phyloP scores from a whole-genome alignment of 1,140 invertebrate genomes.

The Eueides isabella region DNA sequence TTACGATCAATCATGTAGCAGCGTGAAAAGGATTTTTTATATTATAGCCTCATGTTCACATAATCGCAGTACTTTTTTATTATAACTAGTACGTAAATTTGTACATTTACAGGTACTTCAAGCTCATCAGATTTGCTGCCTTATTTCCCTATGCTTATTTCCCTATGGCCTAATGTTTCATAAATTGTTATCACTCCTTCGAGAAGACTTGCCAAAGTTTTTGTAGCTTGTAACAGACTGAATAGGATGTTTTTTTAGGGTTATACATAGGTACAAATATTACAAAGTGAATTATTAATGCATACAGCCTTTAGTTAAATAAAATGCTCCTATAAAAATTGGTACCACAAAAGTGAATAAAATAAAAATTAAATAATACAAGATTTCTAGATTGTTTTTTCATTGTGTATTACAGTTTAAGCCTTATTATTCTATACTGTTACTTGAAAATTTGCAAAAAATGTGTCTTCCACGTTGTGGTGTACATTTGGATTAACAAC shows the following conservation, averaged over 20 bases:
- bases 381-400: no score
- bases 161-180: neutral
- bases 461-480: no score
- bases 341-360: no score
- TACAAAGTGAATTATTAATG: no score
- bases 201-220: neutral
- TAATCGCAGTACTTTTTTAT: neutral
- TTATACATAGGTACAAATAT: no score
- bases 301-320: no score
- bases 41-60: neutral
- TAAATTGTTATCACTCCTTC: conserved; percentile 12
- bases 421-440: no score
- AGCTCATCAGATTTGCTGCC: neutral
- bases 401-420: no score
- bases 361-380: no score
- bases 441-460: no score
- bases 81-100: conserved; percentile 4
- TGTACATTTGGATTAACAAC: no score
- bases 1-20: neutral
- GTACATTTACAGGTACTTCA: neutral
- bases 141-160: conserved; percentile 6
- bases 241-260: neutral
- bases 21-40: neutral
- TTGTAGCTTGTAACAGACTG: neutral
- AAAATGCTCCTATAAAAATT: no score